These are phyloP conservation scores for Trididemnum miniatum DNA, from an alignment of 23 tunicate species.

Conservation along the genomic window DNA sequence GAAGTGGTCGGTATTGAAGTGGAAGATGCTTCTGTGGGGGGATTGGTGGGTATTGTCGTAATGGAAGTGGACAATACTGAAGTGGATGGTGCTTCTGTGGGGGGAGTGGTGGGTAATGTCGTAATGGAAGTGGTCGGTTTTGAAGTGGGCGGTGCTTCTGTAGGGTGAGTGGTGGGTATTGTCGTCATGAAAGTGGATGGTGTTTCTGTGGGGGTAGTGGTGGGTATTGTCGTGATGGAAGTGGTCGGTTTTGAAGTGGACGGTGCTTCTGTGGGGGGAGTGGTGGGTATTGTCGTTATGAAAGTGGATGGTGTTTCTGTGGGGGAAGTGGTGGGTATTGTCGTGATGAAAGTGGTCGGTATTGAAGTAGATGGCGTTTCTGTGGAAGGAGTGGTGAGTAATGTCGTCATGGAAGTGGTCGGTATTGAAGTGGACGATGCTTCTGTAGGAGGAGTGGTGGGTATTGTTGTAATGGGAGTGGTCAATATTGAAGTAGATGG, in stretches of 20 bases:
- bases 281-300: neutral
- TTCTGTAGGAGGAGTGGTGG: no score
- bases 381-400: neutral
- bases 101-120: neutral
- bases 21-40: neutral
- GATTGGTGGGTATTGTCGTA: neutral
- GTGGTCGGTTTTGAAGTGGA: neutral
- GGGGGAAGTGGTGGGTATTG: neutral
- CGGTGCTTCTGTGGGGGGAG: neutral
- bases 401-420: no score
- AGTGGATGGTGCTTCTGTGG: neutral
- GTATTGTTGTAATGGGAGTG: neutral
- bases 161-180: neutral
- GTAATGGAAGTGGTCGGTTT: neutral
- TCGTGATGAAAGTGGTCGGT: neutral
- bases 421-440: no score
- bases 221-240: neutral
- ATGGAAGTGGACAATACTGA: neutral
- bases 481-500: neutral
- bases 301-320: neutral
- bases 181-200: conserved; percentile 1
- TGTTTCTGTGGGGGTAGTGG: conserved; percentile 5
- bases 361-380: neutral
- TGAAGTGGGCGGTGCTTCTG: conserved; percentile 28
- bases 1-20: neutral